Conservation (phyloP, 2,888 invertebrate genomes). For the Clunio marinus region DNA sequence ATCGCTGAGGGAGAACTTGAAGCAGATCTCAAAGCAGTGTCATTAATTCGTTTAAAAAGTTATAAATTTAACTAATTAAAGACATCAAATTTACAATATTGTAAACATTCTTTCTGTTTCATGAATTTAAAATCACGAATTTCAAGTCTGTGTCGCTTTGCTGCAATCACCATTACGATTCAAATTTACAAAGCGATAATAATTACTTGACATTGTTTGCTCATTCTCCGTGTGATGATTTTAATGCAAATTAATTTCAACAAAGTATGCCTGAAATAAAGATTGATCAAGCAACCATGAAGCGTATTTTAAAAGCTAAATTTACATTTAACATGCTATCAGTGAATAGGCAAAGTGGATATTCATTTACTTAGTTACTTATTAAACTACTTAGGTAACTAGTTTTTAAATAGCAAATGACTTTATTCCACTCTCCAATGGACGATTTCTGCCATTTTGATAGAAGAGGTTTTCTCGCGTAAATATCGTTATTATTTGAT, state of each 20-base stretch:
- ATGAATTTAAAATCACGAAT: neutral
- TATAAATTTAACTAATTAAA: neutral
- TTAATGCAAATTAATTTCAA: too few relatives aligned
- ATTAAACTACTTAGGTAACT: too few relatives aligned
- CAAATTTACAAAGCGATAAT: neutral
- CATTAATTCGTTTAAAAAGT: neutral
- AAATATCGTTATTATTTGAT: neutral
- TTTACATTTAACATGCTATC: neutral
- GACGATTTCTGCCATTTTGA: neutral
- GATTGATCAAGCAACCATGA: neutral
- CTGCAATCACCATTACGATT: neutral
- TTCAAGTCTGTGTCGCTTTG: neutral
- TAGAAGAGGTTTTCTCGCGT: neutral
- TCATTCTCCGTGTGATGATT: neutral
- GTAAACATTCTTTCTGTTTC: neutral
- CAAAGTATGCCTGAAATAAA: too few relatives aligned
- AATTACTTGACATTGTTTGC: neutral
- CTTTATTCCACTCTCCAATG: neutral
- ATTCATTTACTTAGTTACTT: too few relatives aligned
- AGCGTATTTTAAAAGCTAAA: neutral
- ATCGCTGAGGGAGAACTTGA: too few relatives aligned
- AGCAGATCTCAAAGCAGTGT: neutral
- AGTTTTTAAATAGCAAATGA: too few relatives aligned
- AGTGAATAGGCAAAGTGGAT: too few relatives aligned
- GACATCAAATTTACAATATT: neutral